These are phyloP conservation scores for Aporophyla lueneburgensis DNA, from an alignment of 2,888 invertebrate species.

Conservation along the genomic window DNA sequence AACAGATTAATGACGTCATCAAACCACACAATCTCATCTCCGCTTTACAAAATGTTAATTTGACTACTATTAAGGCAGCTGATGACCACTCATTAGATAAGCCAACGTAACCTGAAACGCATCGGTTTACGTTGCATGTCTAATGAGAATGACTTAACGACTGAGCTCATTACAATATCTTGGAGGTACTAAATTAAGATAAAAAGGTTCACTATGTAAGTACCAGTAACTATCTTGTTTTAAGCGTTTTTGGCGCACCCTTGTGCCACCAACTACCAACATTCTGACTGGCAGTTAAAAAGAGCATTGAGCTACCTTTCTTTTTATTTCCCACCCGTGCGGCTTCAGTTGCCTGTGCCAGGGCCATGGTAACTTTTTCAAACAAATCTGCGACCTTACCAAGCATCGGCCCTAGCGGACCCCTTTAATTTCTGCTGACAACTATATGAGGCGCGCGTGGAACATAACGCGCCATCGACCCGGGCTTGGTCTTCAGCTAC, in stretches of 20 bases:
- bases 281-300: not conserved
- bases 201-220: not conserved
- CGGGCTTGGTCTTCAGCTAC: not conserved
- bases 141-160: not conserved
- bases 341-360: too few species aligned
- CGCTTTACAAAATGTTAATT: slow-evolving; percentile 14
- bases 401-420: too few species aligned
- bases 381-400: too few species aligned
- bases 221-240: not conserved
- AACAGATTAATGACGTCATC: slow-evolving; percentile 18
- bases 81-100: slow-evolving; percentile 31
- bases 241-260: not conserved
- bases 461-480: too few species aligned
- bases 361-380: too few species aligned
- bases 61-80: slow-evolving; percentile 16
- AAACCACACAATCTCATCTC: slow-evolving; percentile 13
- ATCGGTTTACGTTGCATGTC: slow-evolving; percentile 19
- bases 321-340: too few species aligned
- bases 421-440: too few species aligned
- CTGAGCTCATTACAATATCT: slow-evolving; percentile 8
- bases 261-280: not conserved
- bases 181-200: not conserved
- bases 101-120: slow-evolving; percentile 21
- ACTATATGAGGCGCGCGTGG: too few species aligned
- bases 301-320: too few species aligned